These are phyloP conservation scores for human (Homo sapiens) DNA, from an alignment of 2,113 vertebrate species.

Conservation along the genomic window GRCh38 chr1:88107501-88108000, in stretches of 20 bases:
- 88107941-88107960: conserved; percentile 27
- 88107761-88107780: background rate
- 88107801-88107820: background rate
- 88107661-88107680: conserved; percentile 31
- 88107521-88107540: conserved; percentile 61
- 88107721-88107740: background rate
- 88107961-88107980: conserved; percentile 9
- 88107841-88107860: background rate
- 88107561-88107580: conserved; percentile 46
- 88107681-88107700: background rate
- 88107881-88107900: conserved; percentile 16
- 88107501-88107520: conserved; percentile 56
- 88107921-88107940: conserved; percentile 44
- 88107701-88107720: background rate
- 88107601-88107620: conserved; percentile 46
- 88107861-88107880: conserved; percentile 40
- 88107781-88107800: background rate
- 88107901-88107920: conserved; percentile 29
- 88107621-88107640: conserved; percentile 13
- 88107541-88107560: conserved; percentile 66
- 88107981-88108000: conserved; percentile 28
- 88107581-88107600: conserved; percentile 27
- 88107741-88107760: background rate
- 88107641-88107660: conserved; percentile 46
- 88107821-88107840: conserved; percentile 47